These are phyloP conservation scores for Phenganax subtilis DNA, from an alignment of 92 coral and sea anemone species.

Conservation along the genomic window DNA sequence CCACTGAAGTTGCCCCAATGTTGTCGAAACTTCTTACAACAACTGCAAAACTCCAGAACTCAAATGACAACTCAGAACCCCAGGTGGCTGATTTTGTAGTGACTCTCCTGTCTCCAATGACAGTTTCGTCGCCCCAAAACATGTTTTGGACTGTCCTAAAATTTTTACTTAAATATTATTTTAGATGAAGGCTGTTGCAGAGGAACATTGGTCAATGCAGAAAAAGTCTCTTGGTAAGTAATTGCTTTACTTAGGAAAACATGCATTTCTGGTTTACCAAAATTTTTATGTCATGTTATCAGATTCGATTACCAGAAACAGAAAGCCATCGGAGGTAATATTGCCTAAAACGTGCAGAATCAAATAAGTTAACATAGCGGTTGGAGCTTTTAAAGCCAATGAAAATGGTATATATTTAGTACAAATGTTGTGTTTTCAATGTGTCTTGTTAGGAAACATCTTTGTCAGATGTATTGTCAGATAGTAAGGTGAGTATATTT, in stretches of 20 bases:
- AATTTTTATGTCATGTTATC: neutral
- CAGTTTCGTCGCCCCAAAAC: neutral
- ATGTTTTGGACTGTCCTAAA: neutral
- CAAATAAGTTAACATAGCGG: too few relatives aligned
- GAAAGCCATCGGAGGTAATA: slow-evolving; percentile 25
- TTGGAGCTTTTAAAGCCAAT: too few relatives aligned
- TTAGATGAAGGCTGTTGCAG: slow-evolving; percentile 2
- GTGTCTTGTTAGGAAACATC: neutral
- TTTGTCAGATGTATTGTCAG: neutral
- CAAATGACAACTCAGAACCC: neutral
- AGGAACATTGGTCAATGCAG: neutral
- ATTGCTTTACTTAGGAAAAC: too few relatives aligned
- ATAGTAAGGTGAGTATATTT: neutral
- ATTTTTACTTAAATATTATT: neutral
- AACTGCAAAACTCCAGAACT: slow-evolving; percentile 31
- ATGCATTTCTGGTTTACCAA: neutral
- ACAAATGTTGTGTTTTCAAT: neutral
- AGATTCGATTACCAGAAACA: slow-evolving; percentile 6
- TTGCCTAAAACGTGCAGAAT: neutral
- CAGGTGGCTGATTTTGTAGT: neutral
- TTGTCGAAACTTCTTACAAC: slow-evolving; percentile 77
- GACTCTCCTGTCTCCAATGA: neutral
- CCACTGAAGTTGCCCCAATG: slow-evolving; percentile 73
- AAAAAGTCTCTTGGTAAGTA: neutral
- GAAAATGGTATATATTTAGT: neutral